Base-by-base conservation (phyloP, 2,888 invertebrate genomes). In the Cephus nigrinus region DNA sequence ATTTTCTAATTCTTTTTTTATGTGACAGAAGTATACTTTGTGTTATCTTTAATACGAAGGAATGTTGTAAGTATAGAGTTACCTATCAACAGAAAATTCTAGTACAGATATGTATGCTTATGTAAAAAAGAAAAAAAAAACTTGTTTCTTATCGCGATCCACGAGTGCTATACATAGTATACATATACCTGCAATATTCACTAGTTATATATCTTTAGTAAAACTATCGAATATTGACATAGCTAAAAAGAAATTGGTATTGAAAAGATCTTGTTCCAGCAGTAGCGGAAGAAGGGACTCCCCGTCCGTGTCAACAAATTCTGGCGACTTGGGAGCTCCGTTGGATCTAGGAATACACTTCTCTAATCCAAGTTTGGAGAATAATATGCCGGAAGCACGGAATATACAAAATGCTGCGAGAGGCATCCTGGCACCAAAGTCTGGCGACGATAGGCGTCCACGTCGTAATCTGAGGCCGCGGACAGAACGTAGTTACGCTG, bases 401-500 rank as follows among this genome's bases (percentile, higher is more conserved):
- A 91, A 91, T 75, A 91, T 91, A 78, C 91, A 91, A 76, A 91
- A 91, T 75, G 88, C 91, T 1, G 84, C 91, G 0, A 87, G 91
- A 31, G 91, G 91, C 30, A 91, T 91, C 78, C 81, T 91, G 36
- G 91, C 90, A 31, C 88, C 91, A 55, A 92, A 91, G 81, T 89
- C 89, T 30, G 90, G 91, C n/a, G 92, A 92, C 68, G 92, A 92
- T 76, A 87, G 90, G 77, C 88, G 92, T 81, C 89, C 92, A 2
- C 88, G 97, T 82, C 93, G 97, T 79, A 96, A 97, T 86, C 92
- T 97, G 80, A 94, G 97, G 82, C 97, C 97, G 9, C 94, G 97
- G 78, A 96, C 96, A 9, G 97, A 97, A 89, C 95, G 97, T 86
- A 97, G 96, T 86, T 97, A 97, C 91, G 97, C 96, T 0, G 97